Conservation (phyloP, 2,113 vertebrate species). For the Lethenteron camtschaticum region DNA sequence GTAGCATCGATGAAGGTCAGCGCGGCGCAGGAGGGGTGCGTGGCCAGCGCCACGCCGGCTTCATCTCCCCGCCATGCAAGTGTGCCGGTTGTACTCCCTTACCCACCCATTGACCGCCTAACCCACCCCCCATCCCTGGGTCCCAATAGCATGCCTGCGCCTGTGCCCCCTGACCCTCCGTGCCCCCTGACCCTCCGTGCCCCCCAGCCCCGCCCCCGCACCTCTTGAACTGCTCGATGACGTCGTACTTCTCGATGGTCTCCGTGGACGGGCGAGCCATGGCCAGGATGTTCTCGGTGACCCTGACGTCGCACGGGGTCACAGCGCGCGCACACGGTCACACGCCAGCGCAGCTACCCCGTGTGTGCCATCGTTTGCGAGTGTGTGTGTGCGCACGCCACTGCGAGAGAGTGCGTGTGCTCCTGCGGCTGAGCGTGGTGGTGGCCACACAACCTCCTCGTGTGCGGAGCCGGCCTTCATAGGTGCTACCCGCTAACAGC, state of each 20-base stretch:
- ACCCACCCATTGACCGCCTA: no score
- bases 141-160: no score
- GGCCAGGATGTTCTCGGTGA: conserved; percentile 74
- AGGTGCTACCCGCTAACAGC: not conserved
- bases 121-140: no score
- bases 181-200: no score
- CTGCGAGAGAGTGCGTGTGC: not conserved
- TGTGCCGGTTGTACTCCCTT: no score
- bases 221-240: conserved; percentile 73
- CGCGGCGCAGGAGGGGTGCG: no score
- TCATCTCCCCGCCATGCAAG: no score
- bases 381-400: not conserved
- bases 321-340: not conserved
- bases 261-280: conserved; percentile 90
- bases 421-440: not conserved
- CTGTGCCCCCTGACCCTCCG: no score
- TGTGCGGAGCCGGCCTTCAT: not conserved
- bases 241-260: conserved; percentile 57
- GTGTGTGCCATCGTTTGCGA: not conserved
- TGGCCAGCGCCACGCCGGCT: no score
- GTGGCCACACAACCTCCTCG: not conserved
- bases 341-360: not conserved
- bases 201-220: conserved; percentile 14
- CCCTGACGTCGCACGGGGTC: conserved; percentile 27
- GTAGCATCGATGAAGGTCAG: no score